Evolutionary conservation across 2,113 vertebrate genomes (phyloP), one percentile per base, ranked within the genome.

Genomic region (Coptodon rendalli): DNA sequence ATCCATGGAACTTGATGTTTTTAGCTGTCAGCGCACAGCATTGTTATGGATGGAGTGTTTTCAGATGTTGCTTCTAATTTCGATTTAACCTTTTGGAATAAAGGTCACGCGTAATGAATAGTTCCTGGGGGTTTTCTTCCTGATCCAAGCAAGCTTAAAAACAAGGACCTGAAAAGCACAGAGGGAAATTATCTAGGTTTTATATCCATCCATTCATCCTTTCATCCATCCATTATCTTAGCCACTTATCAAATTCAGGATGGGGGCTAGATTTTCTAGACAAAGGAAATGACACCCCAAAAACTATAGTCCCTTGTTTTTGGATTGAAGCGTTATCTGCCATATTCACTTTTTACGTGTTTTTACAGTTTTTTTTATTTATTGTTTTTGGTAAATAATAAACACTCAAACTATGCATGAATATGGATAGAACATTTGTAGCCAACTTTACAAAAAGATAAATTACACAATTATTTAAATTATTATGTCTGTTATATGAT

Each of bases 31-130:
- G 63, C 0, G 2, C 63, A 56, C 45, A 57, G 29, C 76, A 48
- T 66, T 53, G 83, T 76, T 84, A 61, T 43, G 27, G 61, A 52
- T 85, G 63, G 76, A 81, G 22, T 17, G 84, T 85, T 61, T 43
- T 45, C 7, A 87, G 52, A 73, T 24, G 3, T 10, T 78, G 40
- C 16, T 31, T 22, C 40, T 88, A 66, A 91, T 87, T 56, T 59
- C 17, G 56, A 71, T 11, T 29, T 63, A 56, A 16, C 85, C 86
- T 88, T 89, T 90, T 81, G 63, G 71, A 34, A 81, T 66, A 82
- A 91, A 90, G 82, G 73, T n/a, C 88, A 86, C 11, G 1, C 3
- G 5, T 82, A 86, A 88, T 89, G 59, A 89, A 27, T 38, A 36
- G 8, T 71, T 82, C 43, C 38, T 52, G 16, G 10, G 12, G 4